Evolutionary conservation across 1,140 invertebrate genomes (phyloP), one percentile per base, ranked within the genome.

Genomic region (Drosophila arizonae): DNA sequence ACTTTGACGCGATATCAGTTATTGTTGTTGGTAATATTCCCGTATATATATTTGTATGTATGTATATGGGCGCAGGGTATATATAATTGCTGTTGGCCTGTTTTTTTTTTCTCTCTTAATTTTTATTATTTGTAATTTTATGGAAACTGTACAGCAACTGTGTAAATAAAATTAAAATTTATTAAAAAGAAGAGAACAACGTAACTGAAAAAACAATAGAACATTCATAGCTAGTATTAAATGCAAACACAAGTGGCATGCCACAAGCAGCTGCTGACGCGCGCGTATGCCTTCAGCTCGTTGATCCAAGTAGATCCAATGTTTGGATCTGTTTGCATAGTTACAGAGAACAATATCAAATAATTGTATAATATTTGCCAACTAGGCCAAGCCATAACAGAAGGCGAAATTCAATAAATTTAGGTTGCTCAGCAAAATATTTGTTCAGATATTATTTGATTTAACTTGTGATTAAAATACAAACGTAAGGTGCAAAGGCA

Each of bases 131-230:
- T 88, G 69, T 88, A 88, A 88, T 88, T 88, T 87, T 74, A 87
- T 88, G 77, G 61, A 88, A 84, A 84, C 85, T 84, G 84, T 87
- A 80, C 84, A 71, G 62, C 82, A 87, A 80, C 80, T 87, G 84
- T 88, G 70, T 80, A 88, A 88, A 87, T 87, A 88, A 77, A 80
- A 84, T 87, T 76, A 79, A 87, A 76, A 69, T 72, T 52, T 70
- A 62, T 69, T 45, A 63, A 69, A 62, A 45, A 45, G 36, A 21
- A 63, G 46, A 36, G n/a, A 52, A 60, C 50, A 68, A 72, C 57
- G 64, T 67, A 57, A 48, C 65, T 73, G 71, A 73, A 74, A 70
- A 60, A 69, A 69, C 66, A 73, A 55, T 68, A 79, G 60, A 76
- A 33, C 6, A 9, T 21, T 17, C 43, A 46, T 61, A 73, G 33